Base-by-base conservation (phyloP, 2,113 vertebrate species). In the Tyrannus savana region DNA sequence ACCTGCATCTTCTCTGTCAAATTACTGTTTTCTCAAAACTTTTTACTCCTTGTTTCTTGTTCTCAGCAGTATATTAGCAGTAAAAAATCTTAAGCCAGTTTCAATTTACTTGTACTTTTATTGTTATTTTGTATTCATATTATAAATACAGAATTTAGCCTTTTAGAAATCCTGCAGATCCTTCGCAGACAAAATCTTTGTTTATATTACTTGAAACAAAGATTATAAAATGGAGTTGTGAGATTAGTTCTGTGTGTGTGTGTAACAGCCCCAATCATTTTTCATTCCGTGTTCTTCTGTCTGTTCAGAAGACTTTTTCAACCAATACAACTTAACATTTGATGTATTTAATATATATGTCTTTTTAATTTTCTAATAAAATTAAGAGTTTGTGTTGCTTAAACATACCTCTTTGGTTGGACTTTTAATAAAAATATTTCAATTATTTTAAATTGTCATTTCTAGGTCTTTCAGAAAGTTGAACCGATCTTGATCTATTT, bases 281-380 rank as follows among this genome's bases (percentile, higher is more conserved):
- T 41, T 68, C 13, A 37, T 47, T 49, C 14, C 9, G 35, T 33
- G 19, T 46, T 35, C 11, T 78, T 18, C 17, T 71, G 27, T 33
- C 18, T 80, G 23, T 31, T 73, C 49, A 66, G 35, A 71, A 63
- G 15, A 59, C 3, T 71, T 85, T 81, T 82, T 37, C 6, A 7
- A 42, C 11, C 30, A 68, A 31, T 33, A 25, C 19, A 73, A 12
- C 12, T 60, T 86, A 58, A 58, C 10, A 39, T 62, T 58, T 39
- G 12, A 5, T 60, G 17, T 66, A 79, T 89, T 42, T 79, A 93
- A 74, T 68, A 33, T 68, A 37, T 52, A 23, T 52, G 2, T 78
- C 60, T 95, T 89, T 87, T 87, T 49, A 89, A 74, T 72, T 90
- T 95, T 63, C 83, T 66, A 74, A 59, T 69, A 80, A 76, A 93